Percentiles rank a stretch among this genome's conserved stretches.
Evolutionary conservation across 2,797 vertebrate genomes (phyloP).

Genomic region (Mionectes olivaceus): DNA sequence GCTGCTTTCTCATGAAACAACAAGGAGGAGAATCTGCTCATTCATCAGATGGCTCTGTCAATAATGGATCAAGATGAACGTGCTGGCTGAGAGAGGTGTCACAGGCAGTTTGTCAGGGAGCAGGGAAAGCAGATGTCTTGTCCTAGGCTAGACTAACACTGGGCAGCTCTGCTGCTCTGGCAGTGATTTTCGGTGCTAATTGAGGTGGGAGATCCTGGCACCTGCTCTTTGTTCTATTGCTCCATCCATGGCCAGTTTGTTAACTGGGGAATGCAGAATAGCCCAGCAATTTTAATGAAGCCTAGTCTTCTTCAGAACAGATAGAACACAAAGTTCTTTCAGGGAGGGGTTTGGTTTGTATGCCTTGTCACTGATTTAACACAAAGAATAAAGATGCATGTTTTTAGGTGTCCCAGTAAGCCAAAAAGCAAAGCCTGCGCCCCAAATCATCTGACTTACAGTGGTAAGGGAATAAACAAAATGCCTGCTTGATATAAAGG

Average conservation of each 20-base stretch:
- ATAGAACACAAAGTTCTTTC: not conserved
- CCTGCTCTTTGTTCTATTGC: not conserved
- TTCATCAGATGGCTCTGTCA: conserved; percentile 37
- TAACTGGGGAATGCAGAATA: not conserved
- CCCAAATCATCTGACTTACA: not conserved
- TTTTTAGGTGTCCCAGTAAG: not conserved
- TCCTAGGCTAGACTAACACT: not conserved
- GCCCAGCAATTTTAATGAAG: not conserved
- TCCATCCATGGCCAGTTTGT: not conserved
- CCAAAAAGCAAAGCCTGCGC: not conserved
- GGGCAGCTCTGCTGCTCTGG: not conserved
- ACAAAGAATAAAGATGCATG: not conserved
- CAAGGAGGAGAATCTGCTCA: not conserved
- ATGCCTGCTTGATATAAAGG: not conserved
- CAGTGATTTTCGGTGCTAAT: not conserved
- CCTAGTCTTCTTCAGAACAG: not conserved
- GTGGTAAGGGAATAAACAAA: not conserved
- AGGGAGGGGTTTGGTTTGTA: not conserved
- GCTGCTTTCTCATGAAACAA: not conserved
- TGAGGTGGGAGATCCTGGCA: not conserved
- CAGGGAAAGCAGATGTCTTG: not conserved
- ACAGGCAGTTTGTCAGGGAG: not conserved
- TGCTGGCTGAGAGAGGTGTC: not conserved
- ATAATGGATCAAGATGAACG: conserved; percentile 1
- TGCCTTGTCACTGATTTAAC: not conserved